phyloP scores from a whole-genome alignment of 2,888 invertebrate species.

The Rhagonycha fulva region DNA sequence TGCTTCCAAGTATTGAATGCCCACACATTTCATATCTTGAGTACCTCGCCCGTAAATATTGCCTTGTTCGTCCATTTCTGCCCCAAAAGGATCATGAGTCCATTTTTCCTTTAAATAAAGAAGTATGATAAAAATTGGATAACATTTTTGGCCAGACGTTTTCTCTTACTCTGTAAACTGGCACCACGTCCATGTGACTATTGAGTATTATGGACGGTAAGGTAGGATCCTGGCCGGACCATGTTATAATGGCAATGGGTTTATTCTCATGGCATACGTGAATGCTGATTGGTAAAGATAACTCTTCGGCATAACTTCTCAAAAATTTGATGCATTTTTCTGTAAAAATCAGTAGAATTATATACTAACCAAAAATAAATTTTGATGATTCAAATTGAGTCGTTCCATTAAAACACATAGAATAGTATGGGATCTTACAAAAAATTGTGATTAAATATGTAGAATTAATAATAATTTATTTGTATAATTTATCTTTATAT shows the following conservation, averaged over 20 bases:
- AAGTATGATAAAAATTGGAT: too few species aligned
- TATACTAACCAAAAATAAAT: too few species aligned
- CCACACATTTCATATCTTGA: conserved; percentile 85
- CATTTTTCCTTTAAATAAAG: conserved; percentile 74
- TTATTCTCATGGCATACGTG: conserved; percentile 57
- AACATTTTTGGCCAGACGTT: background rate
- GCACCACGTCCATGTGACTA: conserved; percentile 94
- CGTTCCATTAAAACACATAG: too few species aligned
- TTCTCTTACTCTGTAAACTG: conserved; percentile 68
- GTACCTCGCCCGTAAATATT: conserved; percentile 82
- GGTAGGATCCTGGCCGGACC: conserved; percentile 70
- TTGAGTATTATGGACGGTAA: conserved; percentile 77
- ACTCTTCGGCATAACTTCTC: conserved; percentile 66
- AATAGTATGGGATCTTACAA: too few species aligned
- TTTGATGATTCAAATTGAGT: too few species aligned
- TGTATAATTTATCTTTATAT: background rate
- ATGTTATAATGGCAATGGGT: conserved; percentile 79
- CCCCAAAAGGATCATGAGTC: conserved; percentile 88
- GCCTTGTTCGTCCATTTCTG: conserved; percentile 80
- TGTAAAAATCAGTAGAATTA: too few species aligned
- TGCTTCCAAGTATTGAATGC: conserved; percentile 78
- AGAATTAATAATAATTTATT: too few species aligned
- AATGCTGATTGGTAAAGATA: conserved; percentile 66
- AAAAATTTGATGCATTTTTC: conserved; percentile 63
- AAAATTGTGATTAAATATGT: too few species aligned